Evolutionary conservation across 2,888 invertebrate genomes (phyloP).

Genomic region (Dynastes grantii): DNA sequence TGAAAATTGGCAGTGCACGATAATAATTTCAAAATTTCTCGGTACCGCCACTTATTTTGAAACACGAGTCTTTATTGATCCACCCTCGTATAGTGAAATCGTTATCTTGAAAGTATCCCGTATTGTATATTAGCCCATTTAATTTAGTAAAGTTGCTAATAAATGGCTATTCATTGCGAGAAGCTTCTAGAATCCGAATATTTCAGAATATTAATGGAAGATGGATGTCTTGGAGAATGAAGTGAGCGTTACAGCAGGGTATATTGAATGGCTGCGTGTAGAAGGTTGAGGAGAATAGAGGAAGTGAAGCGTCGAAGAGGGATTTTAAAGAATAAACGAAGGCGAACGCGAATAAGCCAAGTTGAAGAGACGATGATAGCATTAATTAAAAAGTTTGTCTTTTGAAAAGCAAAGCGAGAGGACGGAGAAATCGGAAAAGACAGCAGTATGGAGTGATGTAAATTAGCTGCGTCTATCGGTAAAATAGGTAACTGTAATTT

Average conservation of each 20-base stretch:
- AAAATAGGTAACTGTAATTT: conserved; percentile 13
- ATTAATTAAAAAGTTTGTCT: conserved; percentile 41
- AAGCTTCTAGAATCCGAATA: conserved; percentile 4
- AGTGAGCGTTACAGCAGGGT: background rate
- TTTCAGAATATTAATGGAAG: conserved; percentile 12
- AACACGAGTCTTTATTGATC: too few relatives aligned
- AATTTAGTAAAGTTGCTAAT: conserved; percentile 23
- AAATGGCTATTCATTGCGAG: conserved; percentile 1
- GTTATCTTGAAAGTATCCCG: too few relatives aligned
- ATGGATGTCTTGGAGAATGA: background rate
- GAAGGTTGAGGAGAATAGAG: background rate
- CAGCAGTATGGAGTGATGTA: conserved; percentile 12
- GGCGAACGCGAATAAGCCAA: background rate
- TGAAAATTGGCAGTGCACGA: too few relatives aligned
- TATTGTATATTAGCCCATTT: background rate
- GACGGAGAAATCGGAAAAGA: background rate
- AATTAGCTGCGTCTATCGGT: conserved; percentile 31
- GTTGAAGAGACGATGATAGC: conserved; percentile 12
- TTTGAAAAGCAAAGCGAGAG: background rate
- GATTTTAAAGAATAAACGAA: conserved; percentile 20
- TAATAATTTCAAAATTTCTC: too few relatives aligned
- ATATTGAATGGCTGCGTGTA: background rate
- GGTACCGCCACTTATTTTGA: too few relatives aligned
- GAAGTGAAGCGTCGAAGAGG: background rate
- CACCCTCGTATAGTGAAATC: too few relatives aligned